phyloP scores from a whole-genome alignment of 2,797 vertebrate genomes.

The Hephaestus fuliginosus region DNA sequence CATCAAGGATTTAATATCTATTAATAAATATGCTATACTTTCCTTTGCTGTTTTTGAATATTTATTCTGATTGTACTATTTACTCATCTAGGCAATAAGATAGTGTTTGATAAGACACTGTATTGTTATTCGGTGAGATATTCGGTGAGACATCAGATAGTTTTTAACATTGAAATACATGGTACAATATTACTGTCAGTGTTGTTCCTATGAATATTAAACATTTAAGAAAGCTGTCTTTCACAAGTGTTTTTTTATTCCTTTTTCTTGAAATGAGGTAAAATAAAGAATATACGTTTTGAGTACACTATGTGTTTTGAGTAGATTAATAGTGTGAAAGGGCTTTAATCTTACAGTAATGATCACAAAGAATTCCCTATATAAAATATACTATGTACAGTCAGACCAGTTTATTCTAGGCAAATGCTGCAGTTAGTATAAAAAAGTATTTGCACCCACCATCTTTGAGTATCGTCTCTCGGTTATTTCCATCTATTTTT shows the following conservation, averaged over 20 bases:
- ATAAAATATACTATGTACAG: background rate
- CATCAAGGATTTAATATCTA: background rate
- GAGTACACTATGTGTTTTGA: background rate
- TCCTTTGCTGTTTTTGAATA: background rate
- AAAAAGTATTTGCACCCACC: slow-evolving; percentile 81
- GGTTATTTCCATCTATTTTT: slow-evolving; percentile 93
- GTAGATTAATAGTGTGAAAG: background rate
- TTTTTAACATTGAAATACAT: background rate
- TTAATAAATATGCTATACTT: background rate
- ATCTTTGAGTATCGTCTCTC: slow-evolving; percentile 97
- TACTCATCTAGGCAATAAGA: background rate
- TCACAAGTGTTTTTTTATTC: background rate
- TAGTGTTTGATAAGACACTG: background rate
- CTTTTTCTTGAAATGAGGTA: background rate
- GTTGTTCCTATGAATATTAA: background rate
- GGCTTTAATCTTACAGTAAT: background rate
- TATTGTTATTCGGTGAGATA: too few relatives aligned
- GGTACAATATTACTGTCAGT: background rate
- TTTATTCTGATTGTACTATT: background rate
- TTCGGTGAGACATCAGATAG: too few relatives aligned
- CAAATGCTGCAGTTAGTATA: background rate
- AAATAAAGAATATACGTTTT: background rate
- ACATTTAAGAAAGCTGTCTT: background rate
- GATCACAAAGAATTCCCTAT: background rate
- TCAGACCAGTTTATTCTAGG: background rate